Base-by-base conservation (phyloP, 2,797 vertebrate genomes). In the Alectoris magna region DNA sequence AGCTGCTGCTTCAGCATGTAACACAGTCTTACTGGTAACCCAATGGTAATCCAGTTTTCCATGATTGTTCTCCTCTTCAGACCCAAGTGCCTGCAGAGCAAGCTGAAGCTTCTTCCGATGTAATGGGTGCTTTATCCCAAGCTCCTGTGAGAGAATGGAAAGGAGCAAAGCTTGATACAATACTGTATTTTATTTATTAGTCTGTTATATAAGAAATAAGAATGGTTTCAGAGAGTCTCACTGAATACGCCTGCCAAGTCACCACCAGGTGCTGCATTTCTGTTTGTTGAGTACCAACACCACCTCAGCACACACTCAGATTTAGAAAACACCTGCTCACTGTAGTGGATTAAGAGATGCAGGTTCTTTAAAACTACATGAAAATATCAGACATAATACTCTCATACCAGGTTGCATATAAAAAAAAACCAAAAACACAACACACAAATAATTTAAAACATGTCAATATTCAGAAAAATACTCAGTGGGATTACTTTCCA, bases 91-190 rank as follows among this genome's bases (percentile, higher is more conserved):
- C 97, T 99, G 99, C 92, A 99, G 97, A 38, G 99, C 98, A 66
- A 99, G 98, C 97, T 99, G 99, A 39, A 99, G 98, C 91, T 99
- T 99, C 97, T 99, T 99, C 60, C 98, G 98, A 97, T 99, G 99
- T 63, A 99, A 96, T 0, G 98, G 97, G 87, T 99, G 98, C 93
- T 99, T 99, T 94, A 99, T 99, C 62, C 99, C 99, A 85, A 99
- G 98, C 97, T 99, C 99, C 99, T 99, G 94, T 22, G 89, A 58
- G 43, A 58, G 81, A 41, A 70, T 80, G 88, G 44, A 93, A 91
- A 85, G 36, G 29, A 89, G 49, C 14, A 80, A 63, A 90, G n/a
- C 48, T 70, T 60, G 36, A 76, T 36, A 60, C 13, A 82, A 31
- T 2, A 10, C 8, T 29, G 14, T 36, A 62, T 41, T 53, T 74